These are phyloP conservation scores for Drosophila ogumai DNA, from an alignment of 1,140 invertebrate genomes.

Conservation along the genomic window DNA sequence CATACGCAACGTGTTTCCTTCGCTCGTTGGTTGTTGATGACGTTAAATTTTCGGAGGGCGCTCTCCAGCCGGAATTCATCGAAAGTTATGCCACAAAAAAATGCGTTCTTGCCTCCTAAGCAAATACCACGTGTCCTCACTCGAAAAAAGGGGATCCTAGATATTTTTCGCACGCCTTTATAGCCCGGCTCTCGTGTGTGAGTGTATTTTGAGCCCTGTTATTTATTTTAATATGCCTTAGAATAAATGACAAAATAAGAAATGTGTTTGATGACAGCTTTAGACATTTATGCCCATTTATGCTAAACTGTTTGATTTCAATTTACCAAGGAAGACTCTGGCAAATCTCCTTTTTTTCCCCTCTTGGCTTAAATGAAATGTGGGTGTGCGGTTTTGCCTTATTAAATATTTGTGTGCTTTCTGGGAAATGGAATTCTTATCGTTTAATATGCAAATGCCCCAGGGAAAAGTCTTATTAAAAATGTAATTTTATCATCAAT, in stretches of 20 bases:
- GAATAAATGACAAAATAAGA: conserved; percentile 65
- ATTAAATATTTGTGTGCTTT: conserved; percentile 14
- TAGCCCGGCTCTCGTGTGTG: conserved; percentile 6
- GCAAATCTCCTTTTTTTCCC: background rate
- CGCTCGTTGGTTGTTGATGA: conserved; percentile 37
- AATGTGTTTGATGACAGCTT: conserved; percentile 79
- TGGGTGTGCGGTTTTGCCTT: background rate
- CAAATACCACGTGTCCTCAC: conserved; percentile 62
- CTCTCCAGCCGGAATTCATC: conserved; percentile 34
- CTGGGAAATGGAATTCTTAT: conserved; percentile 16
- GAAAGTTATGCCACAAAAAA: conserved; percentile 67
- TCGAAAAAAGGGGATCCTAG: conserved; percentile 29
- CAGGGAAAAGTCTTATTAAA: background rate
- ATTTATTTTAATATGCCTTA: conserved; percentile 61
- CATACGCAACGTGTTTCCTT: conserved; percentile 62
- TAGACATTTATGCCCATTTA: conserved; percentile 80
- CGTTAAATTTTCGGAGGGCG: conserved; percentile 28
- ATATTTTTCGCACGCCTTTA: conserved; percentile 14
- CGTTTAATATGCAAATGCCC: conserved; percentile 15
- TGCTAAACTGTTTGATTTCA: conserved; percentile 77
- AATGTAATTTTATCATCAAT: conserved; percentile 9
- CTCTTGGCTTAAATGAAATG: conserved; percentile 19
- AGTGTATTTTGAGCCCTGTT: conserved; percentile 41
- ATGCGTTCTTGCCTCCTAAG: conserved; percentile 62
- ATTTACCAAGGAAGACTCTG: conserved; percentile 30